These are phyloP conservation scores for Electrophaes corylata DNA, from an alignment of 2,888 invertebrate species.

Conservation along the genomic window DNA sequence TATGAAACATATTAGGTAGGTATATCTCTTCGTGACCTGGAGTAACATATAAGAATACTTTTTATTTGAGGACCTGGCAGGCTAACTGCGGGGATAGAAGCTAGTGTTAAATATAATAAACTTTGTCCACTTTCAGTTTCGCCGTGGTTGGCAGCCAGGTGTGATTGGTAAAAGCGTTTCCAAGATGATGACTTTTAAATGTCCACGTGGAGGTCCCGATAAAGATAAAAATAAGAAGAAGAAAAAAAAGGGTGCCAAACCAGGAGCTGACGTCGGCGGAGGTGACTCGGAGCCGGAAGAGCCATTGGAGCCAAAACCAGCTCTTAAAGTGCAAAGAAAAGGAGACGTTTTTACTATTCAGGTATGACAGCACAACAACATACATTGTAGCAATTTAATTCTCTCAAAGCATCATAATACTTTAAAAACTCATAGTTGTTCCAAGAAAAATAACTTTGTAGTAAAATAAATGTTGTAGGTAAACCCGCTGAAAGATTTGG, in stretches of 20 bases:
- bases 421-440: too few species aligned
- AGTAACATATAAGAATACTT: too few species aligned
- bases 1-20: too few species aligned
- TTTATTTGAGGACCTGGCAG: too few species aligned
- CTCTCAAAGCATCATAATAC: too few species aligned
- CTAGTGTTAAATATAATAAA: background rate
- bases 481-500: conserved; percentile 86
- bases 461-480: too few species aligned
- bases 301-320: conserved; percentile 84
- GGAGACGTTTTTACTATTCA: conserved; percentile 87
- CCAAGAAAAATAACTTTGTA: background rate
- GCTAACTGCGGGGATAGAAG: too few species aligned
- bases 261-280: conserved; percentile 57
- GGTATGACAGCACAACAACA: conserved; percentile 44
- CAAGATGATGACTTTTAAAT: conserved; percentile 74
- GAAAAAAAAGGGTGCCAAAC: conserved; percentile 59
- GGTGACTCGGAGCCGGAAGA: conserved; percentile 77
- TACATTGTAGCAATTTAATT: background rate
- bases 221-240: conserved; percentile 72
- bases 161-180: conserved; percentile 79
- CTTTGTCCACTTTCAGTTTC: conserved; percentile 56
- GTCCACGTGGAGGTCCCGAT: conserved; percentile 63
- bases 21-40: too few species aligned
- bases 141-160: conserved; percentile 85
- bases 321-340: conserved; percentile 86